Evolutionary conservation across 2,888 invertebrate species (phyloP), one percentile per base, ranked within the genome.

Genomic region (Lithophane leautieri): DNA sequence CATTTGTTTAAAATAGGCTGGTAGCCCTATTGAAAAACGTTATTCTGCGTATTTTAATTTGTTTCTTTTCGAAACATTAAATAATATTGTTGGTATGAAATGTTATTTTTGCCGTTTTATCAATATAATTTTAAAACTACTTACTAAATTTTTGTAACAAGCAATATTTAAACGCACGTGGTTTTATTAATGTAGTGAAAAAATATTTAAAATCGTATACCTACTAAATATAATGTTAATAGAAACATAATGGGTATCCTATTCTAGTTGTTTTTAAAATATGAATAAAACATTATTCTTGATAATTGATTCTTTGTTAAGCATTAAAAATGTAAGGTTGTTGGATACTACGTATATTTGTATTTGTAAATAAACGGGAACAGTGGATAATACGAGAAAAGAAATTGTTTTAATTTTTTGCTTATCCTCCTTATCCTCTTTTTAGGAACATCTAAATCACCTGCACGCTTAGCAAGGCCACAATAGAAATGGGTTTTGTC

Each of bases 341-440:
- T 84, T 84, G 86, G 86, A 77, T 80, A 79, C 47, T 79, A 74
- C 82, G 66, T 82, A 65, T 77, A 79, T 67, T 82, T 79, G 63
- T 79, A 81, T 76, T 79, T 84, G 77, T 86, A 72, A 86, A 86
- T 86, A 88, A 81, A 87, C 52, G 82, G 83, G 81, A 81, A 79
- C 58, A 73, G 74, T 78, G 76, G 74, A 78, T 76, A 70, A 74
- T 62, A 66, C 62, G 50, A 66, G 16, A 67, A 52, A 61, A n/a
- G 4, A 40, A 54, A 16, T 22, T 58, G 70, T 42, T 74, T 83
- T 69, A n/a, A 12, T 66, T 80, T 60, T 61, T 69, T 22, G 0
- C 8, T 34, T 6, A 11, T 3, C 42, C 9, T 50, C 25, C 22
- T 58, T 14, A 12, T 25, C 22, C 25, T 63, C 22, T 47, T n/a